These are phyloP conservation scores for Peromyscus eremicus DNA, from an alignment of 2,797 vertebrate genomes.

Conservation along the genomic window DNA sequence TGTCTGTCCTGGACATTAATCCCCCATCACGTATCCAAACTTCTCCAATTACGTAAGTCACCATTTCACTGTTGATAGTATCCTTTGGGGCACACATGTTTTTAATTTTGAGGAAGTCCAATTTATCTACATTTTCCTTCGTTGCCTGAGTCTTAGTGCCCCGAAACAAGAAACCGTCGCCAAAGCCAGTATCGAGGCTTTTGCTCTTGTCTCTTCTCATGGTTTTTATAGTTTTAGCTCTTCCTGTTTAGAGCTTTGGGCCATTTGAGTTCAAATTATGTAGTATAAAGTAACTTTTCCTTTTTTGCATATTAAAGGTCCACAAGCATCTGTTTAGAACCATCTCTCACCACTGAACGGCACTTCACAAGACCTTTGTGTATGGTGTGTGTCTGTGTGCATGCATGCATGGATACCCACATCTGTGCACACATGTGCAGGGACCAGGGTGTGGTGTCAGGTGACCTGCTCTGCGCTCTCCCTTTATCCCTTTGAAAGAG, in stretches of 20 bases:
- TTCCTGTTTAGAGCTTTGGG: background rate
- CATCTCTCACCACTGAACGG: background rate
- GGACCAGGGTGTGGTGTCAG: background rate
- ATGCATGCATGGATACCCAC: background rate
- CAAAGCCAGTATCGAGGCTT: background rate
- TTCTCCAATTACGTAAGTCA: background rate
- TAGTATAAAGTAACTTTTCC: background rate
- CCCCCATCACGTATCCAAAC: background rate
- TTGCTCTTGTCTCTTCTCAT: background rate
- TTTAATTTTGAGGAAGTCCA: constrained; percentile 24
- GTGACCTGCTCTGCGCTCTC: background rate
- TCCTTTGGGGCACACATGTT: background rate
- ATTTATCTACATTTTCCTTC: background rate
- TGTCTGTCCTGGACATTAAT: background rate
- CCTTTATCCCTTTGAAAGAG: background rate
- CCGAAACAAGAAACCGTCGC: background rate
- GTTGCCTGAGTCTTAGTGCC: background rate
- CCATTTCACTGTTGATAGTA: background rate
- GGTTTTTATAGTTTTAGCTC: background rate
- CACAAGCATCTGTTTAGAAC: background rate
- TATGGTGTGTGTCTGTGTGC: background rate
- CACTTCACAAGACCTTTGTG: background rate
- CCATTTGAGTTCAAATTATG: background rate
- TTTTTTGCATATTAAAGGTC: background rate
- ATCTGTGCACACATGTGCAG: background rate